phyloP scores from a whole-genome alignment of 2,797 vertebrate species.

The Centroberyx gerrardi region DNA sequence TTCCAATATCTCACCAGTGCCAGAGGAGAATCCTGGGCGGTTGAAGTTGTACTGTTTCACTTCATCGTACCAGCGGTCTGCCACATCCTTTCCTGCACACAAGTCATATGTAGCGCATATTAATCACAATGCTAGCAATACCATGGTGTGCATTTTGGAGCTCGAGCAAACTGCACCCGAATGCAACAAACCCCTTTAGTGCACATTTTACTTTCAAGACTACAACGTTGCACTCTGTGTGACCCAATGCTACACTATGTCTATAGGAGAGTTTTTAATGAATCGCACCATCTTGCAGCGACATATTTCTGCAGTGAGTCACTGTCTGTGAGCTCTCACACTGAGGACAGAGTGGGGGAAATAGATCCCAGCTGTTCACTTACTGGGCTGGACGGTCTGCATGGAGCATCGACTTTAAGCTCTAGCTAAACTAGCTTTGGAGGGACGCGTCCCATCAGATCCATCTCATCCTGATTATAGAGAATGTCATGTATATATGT shows the following conservation, averaged over 20 bases:
- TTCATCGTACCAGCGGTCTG: constrained; percentile 97
- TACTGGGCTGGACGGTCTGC: constrained; percentile 13
- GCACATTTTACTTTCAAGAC: constrained; percentile 21
- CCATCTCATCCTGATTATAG: too few relatives aligned
- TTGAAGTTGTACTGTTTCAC: constrained; percentile 97
- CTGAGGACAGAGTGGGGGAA: constrained; percentile 53
- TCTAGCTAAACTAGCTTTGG: constrained; percentile 8
- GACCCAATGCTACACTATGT: constrained; percentile 22
- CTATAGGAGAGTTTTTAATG: constrained; percentile 49
- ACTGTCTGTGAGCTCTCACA: constrained; percentile 53
- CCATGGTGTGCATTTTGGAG: constrained; percentile 2
- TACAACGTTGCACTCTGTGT: constrained; percentile 45
- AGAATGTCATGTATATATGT: too few relatives aligned
- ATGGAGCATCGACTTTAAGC: constrained; percentile 15
- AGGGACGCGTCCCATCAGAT: background rate
- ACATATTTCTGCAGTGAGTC: constrained; percentile 79
- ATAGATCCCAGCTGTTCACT: constrained; percentile 79
- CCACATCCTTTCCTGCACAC: constrained; percentile 93
- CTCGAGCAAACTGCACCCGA: background rate
- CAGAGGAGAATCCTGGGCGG: constrained; percentile 94
- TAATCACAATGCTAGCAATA: constrained; percentile 23
- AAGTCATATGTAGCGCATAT: background rate
- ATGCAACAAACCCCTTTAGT: constrained; percentile 24
- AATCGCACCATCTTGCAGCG: constrained; percentile 49
- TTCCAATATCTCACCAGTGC: constrained; percentile 89